phyloP scores from a whole-genome alignment of 2,888 invertebrate species.

The Laothoe populi region DNA sequence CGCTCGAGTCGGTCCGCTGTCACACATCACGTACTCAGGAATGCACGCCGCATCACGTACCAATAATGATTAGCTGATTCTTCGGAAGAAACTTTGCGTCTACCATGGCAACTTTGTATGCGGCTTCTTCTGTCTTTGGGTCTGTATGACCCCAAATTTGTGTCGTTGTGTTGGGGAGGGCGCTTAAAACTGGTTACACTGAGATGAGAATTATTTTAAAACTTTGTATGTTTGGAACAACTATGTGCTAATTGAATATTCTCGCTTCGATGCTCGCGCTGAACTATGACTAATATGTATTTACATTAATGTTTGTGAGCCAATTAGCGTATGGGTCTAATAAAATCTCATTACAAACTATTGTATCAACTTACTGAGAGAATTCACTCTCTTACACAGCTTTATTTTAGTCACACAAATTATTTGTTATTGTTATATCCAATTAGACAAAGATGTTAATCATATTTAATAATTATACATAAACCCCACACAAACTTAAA shows the following conservation, averaged over 20 bases:
- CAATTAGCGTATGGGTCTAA: background rate
- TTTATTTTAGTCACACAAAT: background rate
- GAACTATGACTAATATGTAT: constrained; percentile 31
- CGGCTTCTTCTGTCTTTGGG: background rate
- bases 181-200: constrained; percentile 20
- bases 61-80: constrained; percentile 13
- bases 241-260: constrained; percentile 12
- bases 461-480: too few species aligned
- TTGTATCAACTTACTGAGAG: background rate
- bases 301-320: constrained; percentile 9
- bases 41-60: constrained; percentile 44
- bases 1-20: constrained; percentile 62
- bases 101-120: constrained; percentile 15
- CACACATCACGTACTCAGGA: constrained; percentile 65
- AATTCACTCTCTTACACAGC: background rate
- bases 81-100: constrained; percentile 18
- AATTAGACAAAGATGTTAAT: too few species aligned
- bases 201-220: constrained; percentile 12
- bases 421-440: background rate
- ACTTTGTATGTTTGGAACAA: constrained; percentile 11
- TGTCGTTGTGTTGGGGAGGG: constrained; percentile 5
- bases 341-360: background rate
- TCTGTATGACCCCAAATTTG: background rate
- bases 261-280: constrained; percentile 14
- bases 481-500: too few species aligned